Percentiles rank a stretch among this genome's conserved stretches.
phyloP scores from a whole-genome alignment of 2,113 vertebrate genomes.

The Microcebus tavaratra region DNA sequence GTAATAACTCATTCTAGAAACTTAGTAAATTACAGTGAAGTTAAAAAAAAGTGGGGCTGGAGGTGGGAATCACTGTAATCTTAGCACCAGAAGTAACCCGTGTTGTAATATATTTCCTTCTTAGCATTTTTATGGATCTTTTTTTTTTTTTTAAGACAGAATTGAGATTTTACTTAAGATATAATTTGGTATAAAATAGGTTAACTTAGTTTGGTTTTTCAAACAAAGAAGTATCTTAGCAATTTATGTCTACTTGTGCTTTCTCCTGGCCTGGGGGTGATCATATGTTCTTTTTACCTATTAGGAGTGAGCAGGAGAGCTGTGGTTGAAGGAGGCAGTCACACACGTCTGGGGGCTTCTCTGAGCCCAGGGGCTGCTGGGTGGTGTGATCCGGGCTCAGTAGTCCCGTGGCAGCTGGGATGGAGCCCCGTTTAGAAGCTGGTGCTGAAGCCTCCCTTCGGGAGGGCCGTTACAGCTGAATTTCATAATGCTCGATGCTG shows the following conservation, averaged over 20 bases:
- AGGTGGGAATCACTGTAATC: neutral
- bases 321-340: too few relatives aligned
- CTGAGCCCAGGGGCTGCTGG: neutral
- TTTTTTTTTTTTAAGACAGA: neutral
- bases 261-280: too few relatives aligned
- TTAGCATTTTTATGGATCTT: neutral
- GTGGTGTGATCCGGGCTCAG: neutral
- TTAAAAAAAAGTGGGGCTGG: rapidly evolving
- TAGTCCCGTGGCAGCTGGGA: too few relatives aligned
- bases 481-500: rapidly evolving
- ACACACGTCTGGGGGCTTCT: neutral
- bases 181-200: neutral
- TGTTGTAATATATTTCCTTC: neutral
- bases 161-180: neutral
- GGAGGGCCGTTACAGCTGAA: rapidly evolving
- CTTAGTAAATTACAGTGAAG: neutral
- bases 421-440: neutral
- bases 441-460: rapidly evolving
- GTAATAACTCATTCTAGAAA: neutral
- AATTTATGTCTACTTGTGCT: neutral
- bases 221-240: neutral
- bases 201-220: neutral
- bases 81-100: neutral
- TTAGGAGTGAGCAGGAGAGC: rapidly evolving
- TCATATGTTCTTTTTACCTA: neutral